Percentiles rank a stretch among this genome's conserved stretches.
Evolutionary conservation across 53 echinoderm and acorn worm species (phyloP).

Genomic region (Patiria pectinifera): DNA sequence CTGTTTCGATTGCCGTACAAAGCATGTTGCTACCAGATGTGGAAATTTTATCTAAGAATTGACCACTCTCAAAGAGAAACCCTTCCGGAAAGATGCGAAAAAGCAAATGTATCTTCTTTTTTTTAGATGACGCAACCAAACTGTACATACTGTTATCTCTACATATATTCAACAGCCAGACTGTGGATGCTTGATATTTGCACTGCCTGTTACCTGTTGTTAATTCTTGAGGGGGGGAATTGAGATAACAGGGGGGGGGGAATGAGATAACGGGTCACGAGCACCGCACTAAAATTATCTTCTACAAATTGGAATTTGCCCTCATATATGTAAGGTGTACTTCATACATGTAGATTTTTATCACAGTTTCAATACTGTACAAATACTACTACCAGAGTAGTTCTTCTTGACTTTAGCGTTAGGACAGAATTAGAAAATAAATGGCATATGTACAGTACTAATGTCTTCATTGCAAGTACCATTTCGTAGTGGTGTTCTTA

Average conservation of each 20-base stretch:
- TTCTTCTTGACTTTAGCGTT: too few species aligned
- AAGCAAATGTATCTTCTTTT: not conserved
- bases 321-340: not conserved
- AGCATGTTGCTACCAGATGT: not conserved
- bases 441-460: too few species aligned
- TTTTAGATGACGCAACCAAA: too few species aligned
- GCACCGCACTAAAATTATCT: not conserved
- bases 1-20: not conserved
- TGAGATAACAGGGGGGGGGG: too few species aligned
- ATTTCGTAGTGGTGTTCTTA: too few species aligned
- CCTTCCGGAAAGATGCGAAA: not conserved
- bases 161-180: too few species aligned
- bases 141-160: too few species aligned
- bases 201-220: slow-evolving; percentile 1
- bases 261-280: not conserved
- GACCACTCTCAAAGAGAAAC: not conserved
- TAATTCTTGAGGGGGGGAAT: not conserved
- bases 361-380: not conserved
- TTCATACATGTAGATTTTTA: not conserved
- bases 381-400: too few species aligned
- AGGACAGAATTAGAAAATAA: too few species aligned
- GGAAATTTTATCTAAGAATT: not conserved
- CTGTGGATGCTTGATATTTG: not conserved
- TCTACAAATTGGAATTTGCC: not conserved
- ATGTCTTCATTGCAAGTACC: too few species aligned